Base-by-base conservation (phyloP, 1,140 invertebrate genomes). In the Hyles euphorbiae region DNA sequence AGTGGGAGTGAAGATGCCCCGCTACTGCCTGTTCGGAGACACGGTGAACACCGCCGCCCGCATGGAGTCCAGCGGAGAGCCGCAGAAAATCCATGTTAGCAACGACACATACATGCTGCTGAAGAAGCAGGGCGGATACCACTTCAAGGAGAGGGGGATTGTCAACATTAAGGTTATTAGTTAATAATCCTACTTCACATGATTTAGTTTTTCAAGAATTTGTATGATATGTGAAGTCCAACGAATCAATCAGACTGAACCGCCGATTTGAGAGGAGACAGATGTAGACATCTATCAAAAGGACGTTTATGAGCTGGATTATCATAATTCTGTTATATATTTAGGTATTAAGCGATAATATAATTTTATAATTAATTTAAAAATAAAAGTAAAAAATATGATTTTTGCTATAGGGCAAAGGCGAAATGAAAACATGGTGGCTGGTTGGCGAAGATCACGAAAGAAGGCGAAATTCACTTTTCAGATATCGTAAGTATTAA, bases 21-120 rank as follows among this genome's bases (percentile, higher is more conserved):
- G 95, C 47, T 97, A 97, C 85, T 97, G 96, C 82, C 88, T 97
- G 3, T 97, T 97, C 78, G 96, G 96, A 0, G 96, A 98, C 82
- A 98, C 96, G 0, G 96, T 98, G 12, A 94, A 94, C 70, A 94
- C 93, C 0, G 93, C 93, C 2, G 93, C 92, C 0, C 78, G 93
- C 40, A 94, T 94, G 93, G 93, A 94, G 74, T 92, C 92, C 47
- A 90, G 91, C 9, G 93, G 94, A 9, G 92, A 94, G 72, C 92
- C 94, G 2, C 90, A 95, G 50, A 90, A 90, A 67, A 94, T 96
- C 49, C 95, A 96, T 83, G 91, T 95, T 77, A 95, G 94, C 34
- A 78, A 92, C 45, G 90, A 90, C 11, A 93, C 93, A 0, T 93
- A 91, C 60, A 76, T 75, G n/a, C 76, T 95, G 3, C 76, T 96